phyloP scores from a whole-genome alignment of 1,140 invertebrate genomes.

The Tetranychus urticae region DNA sequence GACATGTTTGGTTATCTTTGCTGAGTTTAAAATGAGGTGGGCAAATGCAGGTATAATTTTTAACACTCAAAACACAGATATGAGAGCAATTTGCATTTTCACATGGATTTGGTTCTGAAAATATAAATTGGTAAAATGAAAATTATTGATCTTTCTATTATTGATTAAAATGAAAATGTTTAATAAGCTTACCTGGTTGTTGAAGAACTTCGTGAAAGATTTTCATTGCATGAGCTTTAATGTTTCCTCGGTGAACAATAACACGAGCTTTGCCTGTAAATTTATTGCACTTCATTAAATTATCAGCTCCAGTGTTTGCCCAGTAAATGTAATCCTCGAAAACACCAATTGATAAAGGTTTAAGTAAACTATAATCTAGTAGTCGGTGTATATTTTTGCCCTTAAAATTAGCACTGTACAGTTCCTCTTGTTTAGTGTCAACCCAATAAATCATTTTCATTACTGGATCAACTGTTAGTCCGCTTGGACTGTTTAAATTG shows the following conservation, averaged over 20 bases:
- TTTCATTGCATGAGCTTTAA: background rate
- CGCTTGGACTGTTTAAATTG: slow-evolving; percentile 45
- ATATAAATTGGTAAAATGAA: background rate
- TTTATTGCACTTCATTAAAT: slow-evolving; percentile 18
- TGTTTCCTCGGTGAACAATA: background rate
- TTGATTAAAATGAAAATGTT: background rate
- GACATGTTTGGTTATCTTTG: too few relatives aligned
- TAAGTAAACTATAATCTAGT: background rate
- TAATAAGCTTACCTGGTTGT: background rate
- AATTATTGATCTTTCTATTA: background rate
- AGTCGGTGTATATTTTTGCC: slow-evolving; percentile 19
- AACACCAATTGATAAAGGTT: slow-evolving; percentile 43
- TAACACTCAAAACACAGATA: background rate
- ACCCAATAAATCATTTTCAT: slow-evolving; percentile 27
- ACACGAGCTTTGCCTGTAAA: slow-evolving; percentile 25
- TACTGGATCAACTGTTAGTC: slow-evolving; percentile 30
- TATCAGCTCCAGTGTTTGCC: slow-evolving; percentile 39
- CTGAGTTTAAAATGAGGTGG: background rate
- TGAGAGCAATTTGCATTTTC: background rate
- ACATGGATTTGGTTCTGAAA: background rate
- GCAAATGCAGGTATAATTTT: background rate
- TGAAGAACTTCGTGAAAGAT: background rate
- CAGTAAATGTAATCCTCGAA: slow-evolving; percentile 70
- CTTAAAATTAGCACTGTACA: slow-evolving; percentile 29
- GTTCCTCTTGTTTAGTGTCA: slow-evolving; percentile 25